phyloP scores from a whole-genome alignment of 92 coral and sea anemone genomes.

The Paramuricea clavata region DNA sequence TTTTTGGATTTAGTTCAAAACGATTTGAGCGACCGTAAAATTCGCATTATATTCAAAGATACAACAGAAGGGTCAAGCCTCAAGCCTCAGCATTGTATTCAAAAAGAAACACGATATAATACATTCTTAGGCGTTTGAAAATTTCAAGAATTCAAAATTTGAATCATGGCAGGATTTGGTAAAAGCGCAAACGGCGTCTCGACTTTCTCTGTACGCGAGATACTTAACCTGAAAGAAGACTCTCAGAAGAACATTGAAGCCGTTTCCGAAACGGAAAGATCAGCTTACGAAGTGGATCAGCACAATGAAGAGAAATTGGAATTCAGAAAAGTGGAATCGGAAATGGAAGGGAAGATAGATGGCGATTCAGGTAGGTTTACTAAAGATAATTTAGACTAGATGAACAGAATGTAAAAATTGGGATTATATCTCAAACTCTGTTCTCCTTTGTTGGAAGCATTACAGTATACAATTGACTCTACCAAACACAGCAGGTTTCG shows the following conservation, averaged over 20 bases:
- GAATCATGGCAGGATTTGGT: not conserved
- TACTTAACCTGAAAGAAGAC: slow-evolving; percentile 1
- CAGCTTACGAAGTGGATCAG: not conserved
- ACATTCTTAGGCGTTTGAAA: not conserved
- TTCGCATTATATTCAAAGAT: no score
- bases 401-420: not conserved
- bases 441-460: not conserved
- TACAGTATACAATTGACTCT: not conserved
- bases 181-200: not conserved
- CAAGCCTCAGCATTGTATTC: not conserved
- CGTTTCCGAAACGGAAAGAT: not conserved
- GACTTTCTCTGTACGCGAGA: not conserved
- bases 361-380: not conserved
- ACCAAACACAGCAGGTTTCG: not conserved
- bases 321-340: slow-evolving; percentile 4
- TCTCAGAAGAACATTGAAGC: not conserved
- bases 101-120: not conserved
- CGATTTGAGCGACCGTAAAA: no score
- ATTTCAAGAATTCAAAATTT: not conserved
- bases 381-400: not conserved
- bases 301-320: not conserved
- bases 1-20: not conserved
- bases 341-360: not conserved
- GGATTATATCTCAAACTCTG: not conserved
- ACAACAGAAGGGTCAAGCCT: no score